Evolutionary conservation across 2,113 vertebrate species (phyloP).

Genomic region (Rattus norvegicus): DNA sequence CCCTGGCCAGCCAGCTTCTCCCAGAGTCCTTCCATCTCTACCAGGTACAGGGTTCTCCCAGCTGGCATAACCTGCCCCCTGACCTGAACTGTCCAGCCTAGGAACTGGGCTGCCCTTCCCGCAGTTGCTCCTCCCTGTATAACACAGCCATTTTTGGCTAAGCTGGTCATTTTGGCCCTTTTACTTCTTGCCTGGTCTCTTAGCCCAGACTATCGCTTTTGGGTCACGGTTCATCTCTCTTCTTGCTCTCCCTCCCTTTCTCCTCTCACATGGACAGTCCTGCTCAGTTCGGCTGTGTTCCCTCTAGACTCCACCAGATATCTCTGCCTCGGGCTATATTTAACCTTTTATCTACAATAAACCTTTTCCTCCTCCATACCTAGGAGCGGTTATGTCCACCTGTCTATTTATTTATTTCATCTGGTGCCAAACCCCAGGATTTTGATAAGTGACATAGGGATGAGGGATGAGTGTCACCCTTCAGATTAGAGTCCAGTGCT

Average conservation of each 20-base stretch:
- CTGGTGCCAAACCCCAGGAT: background rate
- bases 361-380: background rate
- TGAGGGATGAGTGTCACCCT: background rate
- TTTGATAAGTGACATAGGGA: background rate
- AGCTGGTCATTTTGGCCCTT: background rate
- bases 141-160: background rate
- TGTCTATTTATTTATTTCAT: background rate
- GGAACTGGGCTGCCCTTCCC: background rate
- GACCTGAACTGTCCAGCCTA: background rate
- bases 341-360: background rate
- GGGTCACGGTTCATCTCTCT: fast-evolving
- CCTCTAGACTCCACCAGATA: background rate
- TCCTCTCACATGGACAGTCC: background rate
- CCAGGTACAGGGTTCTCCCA: background rate
- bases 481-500: background rate
- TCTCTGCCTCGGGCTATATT: background rate
- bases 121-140: background rate
- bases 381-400: background rate
- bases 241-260: background rate
- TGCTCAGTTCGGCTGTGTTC: background rate
- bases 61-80: background rate
- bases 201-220: background rate
- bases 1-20: background rate
- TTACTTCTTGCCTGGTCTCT: background rate
- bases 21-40: background rate